phyloP scores from a whole-genome alignment of 2,113 vertebrate species.

The Xerus inauris region DNA sequence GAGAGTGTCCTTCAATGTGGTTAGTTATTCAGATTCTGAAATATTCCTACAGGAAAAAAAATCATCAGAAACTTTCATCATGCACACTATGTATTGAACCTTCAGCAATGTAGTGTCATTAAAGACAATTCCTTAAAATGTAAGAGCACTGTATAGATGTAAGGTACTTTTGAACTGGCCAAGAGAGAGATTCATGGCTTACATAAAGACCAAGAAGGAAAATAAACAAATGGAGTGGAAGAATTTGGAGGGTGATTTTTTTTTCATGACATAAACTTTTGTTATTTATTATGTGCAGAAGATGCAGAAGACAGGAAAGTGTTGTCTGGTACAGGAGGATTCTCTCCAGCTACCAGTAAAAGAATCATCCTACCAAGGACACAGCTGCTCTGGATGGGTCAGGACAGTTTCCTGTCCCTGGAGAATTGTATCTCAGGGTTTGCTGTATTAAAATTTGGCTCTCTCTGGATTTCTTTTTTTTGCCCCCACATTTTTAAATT shows the following conservation, averaged over 20 bases:
- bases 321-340: not conserved
- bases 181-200: not conserved
- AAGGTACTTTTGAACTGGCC: not conserved
- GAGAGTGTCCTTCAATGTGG: not conserved
- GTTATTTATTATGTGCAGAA: not conserved
- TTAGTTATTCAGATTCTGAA: not conserved
- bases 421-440: not conserved
- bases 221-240: not conserved
- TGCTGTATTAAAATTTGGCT: not conserved
- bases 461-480: not conserved
- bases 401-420: not conserved
- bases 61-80: not conserved
- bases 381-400: not conserved
- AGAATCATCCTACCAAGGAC: not conserved
- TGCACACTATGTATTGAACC: not conserved
- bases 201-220: not conserved
- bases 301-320: not conserved
- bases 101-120: not conserved
- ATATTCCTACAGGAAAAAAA: not conserved
- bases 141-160: not conserved
- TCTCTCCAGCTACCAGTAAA: not conserved
- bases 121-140: conserved; percentile 8
- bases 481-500: too few species aligned
- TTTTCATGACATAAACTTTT: not conserved
- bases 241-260: not conserved